phyloP scores from a whole-genome alignment of 2,113 vertebrate genomes.

The Morone chrysops region DNA sequence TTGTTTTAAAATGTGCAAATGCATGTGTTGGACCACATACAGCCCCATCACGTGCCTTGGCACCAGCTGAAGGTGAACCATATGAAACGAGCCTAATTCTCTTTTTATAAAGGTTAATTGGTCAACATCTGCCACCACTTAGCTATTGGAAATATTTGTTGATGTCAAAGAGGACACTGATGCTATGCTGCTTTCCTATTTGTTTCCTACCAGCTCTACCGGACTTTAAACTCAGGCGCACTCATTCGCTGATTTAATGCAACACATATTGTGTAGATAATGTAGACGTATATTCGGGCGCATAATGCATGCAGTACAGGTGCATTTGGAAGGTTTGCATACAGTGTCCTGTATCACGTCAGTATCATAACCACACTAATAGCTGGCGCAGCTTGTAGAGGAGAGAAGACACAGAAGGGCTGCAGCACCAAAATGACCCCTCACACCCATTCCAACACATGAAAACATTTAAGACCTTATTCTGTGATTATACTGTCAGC shows the following conservation, averaged over 20 bases:
- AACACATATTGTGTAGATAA: not conserved
- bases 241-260: not conserved
- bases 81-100: slow-evolving; percentile 63
- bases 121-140: slow-evolving; percentile 80
- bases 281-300: not conserved
- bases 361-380: not conserved
- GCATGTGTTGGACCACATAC: slow-evolving; percentile 24
- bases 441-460: not conserved
- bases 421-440: not conserved
- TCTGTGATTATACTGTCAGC: slow-evolving; percentile 18
- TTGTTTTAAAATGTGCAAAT: slow-evolving; percentile 15
- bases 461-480: slow-evolving; percentile 6
- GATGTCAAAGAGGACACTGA: slow-evolving; percentile 69
- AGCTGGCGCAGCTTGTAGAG: not conserved
- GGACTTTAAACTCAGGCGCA: not conserved
- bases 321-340: not conserved
- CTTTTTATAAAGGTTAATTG: slow-evolving; percentile 77
- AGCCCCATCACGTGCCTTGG: slow-evolving; percentile 37
- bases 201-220: slow-evolving; percentile 18
- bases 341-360: not conserved
- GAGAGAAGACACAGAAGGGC: not conserved
- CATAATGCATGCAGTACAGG: not conserved
- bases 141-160: slow-evolving; percentile 62
- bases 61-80: slow-evolving; percentile 76
- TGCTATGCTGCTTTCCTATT: not conserved